A percentile compares a stretch with the other conserved stretches of the same genome.
phyloP scores from a whole-genome alignment of 2,888 invertebrate species.

The Scrobipalpa atriplicella region DNA sequence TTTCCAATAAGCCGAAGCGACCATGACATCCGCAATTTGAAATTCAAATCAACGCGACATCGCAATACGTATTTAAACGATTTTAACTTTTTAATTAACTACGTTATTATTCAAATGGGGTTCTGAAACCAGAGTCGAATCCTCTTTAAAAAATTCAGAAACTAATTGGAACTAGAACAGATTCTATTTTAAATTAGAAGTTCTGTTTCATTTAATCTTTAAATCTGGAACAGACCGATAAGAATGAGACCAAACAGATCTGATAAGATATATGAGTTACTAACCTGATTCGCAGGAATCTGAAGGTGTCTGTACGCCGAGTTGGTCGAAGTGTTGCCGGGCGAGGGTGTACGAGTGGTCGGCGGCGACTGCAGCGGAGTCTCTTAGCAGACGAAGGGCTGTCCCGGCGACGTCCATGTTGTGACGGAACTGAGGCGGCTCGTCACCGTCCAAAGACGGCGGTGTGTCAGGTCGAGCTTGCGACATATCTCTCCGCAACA shows the following conservation, averaged over 20 bases:
- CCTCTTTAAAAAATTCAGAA: constrained; percentile 23
- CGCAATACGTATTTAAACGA: constrained; percentile 44
- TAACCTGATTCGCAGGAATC: constrained; percentile 90
- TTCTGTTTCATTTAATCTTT: constrained; percentile 3
- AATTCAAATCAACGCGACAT: constrained; percentile 50
- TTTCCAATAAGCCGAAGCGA: constrained; percentile 48
- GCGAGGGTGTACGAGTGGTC: constrained; percentile 86
- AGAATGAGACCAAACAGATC: constrained; percentile 16
- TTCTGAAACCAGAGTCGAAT: constrained; percentile 16
- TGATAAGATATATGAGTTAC: constrained; percentile 50
- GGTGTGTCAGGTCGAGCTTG: constrained; percentile 75
- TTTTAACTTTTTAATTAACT: constrained; percentile 34
- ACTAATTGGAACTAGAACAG: constrained; percentile 17
- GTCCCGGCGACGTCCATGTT: constrained; percentile 75
- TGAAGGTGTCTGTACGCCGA: constrained; percentile 93
- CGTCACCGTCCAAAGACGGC: constrained; percentile 72
- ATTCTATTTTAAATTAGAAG: not conserved
- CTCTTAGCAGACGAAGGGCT: constrained; percentile 69
- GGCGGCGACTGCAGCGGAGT: constrained; percentile 82
- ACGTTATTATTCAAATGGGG: constrained; percentile 18
- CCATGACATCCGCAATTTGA: constrained; percentile 51
- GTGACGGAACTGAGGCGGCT: constrained; percentile 74
- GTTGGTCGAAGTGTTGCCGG: constrained; percentile 84
- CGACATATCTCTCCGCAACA: constrained; percentile 65
- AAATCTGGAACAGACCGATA: constrained; percentile 29